Conservation (phyloP, 64 coral and sea anemone species). For the Orbicella faveolata region DNA sequence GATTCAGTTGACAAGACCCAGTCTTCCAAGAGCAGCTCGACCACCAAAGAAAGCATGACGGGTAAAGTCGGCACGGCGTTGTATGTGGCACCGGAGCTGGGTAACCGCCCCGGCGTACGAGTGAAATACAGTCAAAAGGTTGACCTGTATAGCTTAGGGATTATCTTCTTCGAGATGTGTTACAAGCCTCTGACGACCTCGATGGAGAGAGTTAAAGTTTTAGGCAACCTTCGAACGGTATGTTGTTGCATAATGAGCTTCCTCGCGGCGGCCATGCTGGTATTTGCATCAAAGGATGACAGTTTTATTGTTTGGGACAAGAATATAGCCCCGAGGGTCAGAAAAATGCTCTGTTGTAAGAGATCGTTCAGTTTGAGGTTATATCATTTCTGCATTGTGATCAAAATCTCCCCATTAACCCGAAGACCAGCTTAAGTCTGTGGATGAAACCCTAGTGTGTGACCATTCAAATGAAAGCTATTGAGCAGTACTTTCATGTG, state of each 20-base stretch:
- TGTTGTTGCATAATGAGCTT: neutral
- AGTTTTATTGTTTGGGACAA: too few relatives aligned
- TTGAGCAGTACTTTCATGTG: too few relatives aligned
- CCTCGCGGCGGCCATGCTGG: too few relatives aligned
- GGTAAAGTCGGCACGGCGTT: slow-evolving; percentile 94
- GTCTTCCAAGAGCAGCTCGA: slow-evolving; percentile 47
- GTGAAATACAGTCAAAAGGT: slow-evolving; percentile 93
- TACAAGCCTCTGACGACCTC: slow-evolving; percentile 79
- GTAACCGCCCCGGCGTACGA: slow-evolving; percentile 46
- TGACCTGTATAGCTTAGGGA: slow-evolving; percentile 95
- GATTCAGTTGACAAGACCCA: slow-evolving; percentile 9
- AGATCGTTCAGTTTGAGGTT: too few relatives aligned
- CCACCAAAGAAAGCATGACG: slow-evolving; percentile 82
- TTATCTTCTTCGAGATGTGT: slow-evolving; percentile 99
- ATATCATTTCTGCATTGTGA: too few relatives aligned
- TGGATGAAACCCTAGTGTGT: too few relatives aligned
- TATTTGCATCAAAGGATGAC: too few relatives aligned
- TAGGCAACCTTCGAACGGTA: slow-evolving; percentile 86
- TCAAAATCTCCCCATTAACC: too few relatives aligned
- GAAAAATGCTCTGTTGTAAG: too few relatives aligned
- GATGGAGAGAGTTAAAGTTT: slow-evolving; percentile 83
- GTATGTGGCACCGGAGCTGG: slow-evolving; percentile 92
- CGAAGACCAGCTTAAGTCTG: too few relatives aligned
- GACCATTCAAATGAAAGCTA: too few relatives aligned
- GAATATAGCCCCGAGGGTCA: too few relatives aligned